phyloP scores from a whole-genome alignment of 2,113 vertebrate genomes.

The Jaculus jaculus region DNA sequence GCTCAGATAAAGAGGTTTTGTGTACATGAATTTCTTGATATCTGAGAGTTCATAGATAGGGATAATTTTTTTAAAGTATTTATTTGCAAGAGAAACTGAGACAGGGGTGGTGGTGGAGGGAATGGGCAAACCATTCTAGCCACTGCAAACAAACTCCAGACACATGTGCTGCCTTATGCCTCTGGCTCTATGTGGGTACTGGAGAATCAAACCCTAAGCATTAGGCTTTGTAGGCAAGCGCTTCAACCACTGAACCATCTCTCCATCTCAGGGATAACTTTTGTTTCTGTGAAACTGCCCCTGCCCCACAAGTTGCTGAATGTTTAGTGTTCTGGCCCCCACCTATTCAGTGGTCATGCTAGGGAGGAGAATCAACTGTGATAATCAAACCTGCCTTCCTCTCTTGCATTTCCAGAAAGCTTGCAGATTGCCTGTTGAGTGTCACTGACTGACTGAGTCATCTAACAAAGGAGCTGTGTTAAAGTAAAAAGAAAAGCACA shows the following conservation, averaged over 20 bases:
- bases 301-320: neutral
- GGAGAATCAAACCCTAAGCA: no score
- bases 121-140: no score
- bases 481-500: neutral
- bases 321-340: neutral
- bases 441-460: neutral
- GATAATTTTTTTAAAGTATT: neutral
- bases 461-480: neutral
- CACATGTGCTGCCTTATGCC: no score
- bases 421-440: neutral
- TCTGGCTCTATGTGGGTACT: no score
- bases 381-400: neutral
- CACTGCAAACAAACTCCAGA: no score
- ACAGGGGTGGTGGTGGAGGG: no score
- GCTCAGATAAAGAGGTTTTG: neutral
- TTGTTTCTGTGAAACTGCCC: neutral
- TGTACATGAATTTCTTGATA: neutral
- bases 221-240: no score
- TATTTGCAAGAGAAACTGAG: no score
- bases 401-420: constrained; percentile 14
- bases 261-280: no score
- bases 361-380: neutral
- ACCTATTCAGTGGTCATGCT: neutral
- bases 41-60: constrained; percentile 8
- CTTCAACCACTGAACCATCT: no score